Base-by-base conservation (phyloP, 1,140 invertebrate species). In the Heliothis subflexa region DNA sequence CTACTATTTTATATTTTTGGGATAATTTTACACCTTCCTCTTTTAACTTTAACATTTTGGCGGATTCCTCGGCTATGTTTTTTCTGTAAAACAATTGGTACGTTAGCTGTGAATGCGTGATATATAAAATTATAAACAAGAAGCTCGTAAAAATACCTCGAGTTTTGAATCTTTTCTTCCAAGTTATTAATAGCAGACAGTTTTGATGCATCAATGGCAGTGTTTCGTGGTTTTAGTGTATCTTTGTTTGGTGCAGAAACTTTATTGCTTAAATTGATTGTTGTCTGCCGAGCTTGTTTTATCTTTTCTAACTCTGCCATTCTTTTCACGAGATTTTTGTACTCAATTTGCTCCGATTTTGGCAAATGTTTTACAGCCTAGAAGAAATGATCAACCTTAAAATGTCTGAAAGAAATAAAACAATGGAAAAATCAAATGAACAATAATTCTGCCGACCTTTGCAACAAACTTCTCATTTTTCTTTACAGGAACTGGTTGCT, bases 231-330 rank as follows among this genome's bases (percentile, higher is more conserved):
- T 59, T 88, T 89, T 28, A 91, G 80, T 11, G 88, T 90, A 21
- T 94, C 89, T 84, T 91, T 91, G 14, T 71, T 5, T 47, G 57
- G 33, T 62, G 45, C 25, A n/a, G 74, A 49, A 12, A 54, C 59
- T 85, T 88, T 84, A 28, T 83, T 86, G 80, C 80, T 78, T 49
- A 79, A 52, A 73, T 66, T 83, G 18, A 90, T 73, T 55, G 82
- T 72, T 54, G 83, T 71, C 79, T 94, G 92, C 72, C 93, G 85
- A 9, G 87, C 83, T 62, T 91, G 86, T 81, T 94, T 94, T 25
- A 94, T 88, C 83, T 92, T 95, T 81, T 95, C 94, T 68, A 95
- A 83, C 81, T 95, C 94, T 21, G 90, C 90, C 92, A 95, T 94
- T 85, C 92, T 91, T 83, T 91, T 94, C 2, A 95, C 91, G 73